Evolutionary conservation across 2,797 vertebrate species (phyloP).

Genomic region (Xenentodon cancila): DNA sequence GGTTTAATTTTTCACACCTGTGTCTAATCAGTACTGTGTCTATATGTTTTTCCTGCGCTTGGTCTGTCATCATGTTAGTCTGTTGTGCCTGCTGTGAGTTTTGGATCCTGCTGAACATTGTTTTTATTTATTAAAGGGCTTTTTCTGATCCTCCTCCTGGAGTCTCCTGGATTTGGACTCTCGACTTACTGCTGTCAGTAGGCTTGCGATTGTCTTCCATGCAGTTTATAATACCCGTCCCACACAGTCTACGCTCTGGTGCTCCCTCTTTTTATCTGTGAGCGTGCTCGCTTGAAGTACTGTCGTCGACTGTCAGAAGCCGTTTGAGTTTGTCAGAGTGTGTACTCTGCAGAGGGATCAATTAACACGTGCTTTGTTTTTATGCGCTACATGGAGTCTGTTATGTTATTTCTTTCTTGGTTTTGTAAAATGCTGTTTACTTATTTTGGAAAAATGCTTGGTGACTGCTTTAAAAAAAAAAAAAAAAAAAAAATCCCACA

Average conservation of each 20-base stretch:
- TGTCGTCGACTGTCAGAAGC: conserved; percentile 29
- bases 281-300: conserved; percentile 17
- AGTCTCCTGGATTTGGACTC: too few species aligned
- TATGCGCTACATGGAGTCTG: conserved; percentile 11
- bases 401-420: conserved; percentile 4
- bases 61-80: too few species aligned
- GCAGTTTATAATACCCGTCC: conserved; percentile 4
- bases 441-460: background rate
- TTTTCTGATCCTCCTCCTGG: too few species aligned
- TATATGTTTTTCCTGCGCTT: too few species aligned
- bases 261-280: conserved; percentile 14
- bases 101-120: too few species aligned
- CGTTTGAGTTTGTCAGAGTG: conserved; percentile 11
- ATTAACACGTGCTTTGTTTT: conserved; percentile 12
- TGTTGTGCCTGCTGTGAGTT: too few species aligned
- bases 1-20: too few species aligned
- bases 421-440: conserved; percentile 1
- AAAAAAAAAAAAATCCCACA: background rate
- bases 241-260: background rate
- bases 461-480: background rate
- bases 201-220: conserved; percentile 6
- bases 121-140: too few species aligned
- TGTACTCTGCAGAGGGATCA: conserved; percentile 21
- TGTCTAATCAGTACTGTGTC: too few species aligned
- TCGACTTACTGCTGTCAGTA: background rate